Conservation (phyloP, 1,140 invertebrate species). For the Asobara japonica region DNA sequence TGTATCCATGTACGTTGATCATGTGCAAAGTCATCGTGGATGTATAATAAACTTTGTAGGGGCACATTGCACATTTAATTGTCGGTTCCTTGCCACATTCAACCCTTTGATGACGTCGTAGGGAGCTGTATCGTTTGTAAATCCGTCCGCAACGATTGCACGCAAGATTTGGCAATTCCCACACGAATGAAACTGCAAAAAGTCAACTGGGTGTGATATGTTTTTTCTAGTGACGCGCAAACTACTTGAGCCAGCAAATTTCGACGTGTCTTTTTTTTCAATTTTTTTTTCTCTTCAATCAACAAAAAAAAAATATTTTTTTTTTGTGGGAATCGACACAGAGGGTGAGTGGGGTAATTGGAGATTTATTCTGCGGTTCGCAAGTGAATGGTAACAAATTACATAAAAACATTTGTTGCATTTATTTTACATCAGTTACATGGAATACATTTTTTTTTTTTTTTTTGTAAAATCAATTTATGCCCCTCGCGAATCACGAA, state of each 20-base stretch:
- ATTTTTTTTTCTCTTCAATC: neutral
- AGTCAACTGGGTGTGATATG: slow-evolving; percentile 29
- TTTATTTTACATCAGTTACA: slow-evolving; percentile 6
- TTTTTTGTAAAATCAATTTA: neutral
- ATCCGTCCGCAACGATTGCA: slow-evolving; percentile 44
- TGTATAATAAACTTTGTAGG: slow-evolving; percentile 51
- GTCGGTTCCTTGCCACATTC: slow-evolving; percentile 59
- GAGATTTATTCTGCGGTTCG: slow-evolving; percentile 10
- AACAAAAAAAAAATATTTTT: neutral
- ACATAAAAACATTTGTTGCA: neutral
- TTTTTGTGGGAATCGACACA: neutral
- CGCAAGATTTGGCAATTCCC: slow-evolving; percentile 33
- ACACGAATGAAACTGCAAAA: slow-evolving; percentile 37
- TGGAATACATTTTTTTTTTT: neutral
- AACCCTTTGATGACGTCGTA: slow-evolving; percentile 55
- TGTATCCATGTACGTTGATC: slow-evolving; percentile 43
- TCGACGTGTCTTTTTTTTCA: too few species aligned
- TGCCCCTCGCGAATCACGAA: slow-evolving; percentile 11
- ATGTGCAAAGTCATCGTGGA: slow-evolving; percentile 38
- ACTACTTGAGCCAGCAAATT: too few species aligned
- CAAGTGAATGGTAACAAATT: neutral
- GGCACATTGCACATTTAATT: slow-evolving; percentile 55
- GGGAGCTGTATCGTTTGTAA: slow-evolving; percentile 56
- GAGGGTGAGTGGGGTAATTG: neutral
- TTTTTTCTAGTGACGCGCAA: too few species aligned